Evolutionary conservation across 2,797 vertebrate genomes (phyloP).

Genomic region (Onychomys arenicola): DNA sequence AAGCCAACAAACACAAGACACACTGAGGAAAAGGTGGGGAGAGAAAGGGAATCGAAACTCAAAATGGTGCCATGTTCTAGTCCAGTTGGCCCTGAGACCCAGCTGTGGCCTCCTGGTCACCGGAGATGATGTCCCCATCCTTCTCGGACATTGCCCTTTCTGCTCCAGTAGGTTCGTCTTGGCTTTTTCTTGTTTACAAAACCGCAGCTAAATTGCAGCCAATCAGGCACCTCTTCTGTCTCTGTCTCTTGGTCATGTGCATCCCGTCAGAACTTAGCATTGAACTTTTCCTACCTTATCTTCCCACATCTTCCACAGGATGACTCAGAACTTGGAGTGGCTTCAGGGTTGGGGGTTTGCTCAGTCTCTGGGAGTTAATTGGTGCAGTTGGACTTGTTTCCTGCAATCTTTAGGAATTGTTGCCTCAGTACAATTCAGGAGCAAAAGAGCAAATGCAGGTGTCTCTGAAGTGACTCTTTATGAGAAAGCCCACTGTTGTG

Average conservation of each 20-base stretch:
- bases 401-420: neutral
- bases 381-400: constrained; percentile 22
- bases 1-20: neutral
- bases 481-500: neutral
- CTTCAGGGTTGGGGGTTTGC: neutral
- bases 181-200: neutral
- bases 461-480: constrained; percentile 6
- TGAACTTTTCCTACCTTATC: neutral
- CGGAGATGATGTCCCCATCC: neutral
- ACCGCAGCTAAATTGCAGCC: neutral
- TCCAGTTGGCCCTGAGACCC: neutral
- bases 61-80: neutral
- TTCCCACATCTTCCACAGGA: constrained; percentile 3
- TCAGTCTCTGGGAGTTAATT: constrained; percentile 66
- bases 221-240: neutral
- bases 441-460: neutral
- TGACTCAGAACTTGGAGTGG: neutral
- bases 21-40: neutral
- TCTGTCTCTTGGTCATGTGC: neutral
- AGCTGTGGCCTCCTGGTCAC: neutral
- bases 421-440: constrained; percentile 61
- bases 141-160: neutral
- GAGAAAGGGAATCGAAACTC: neutral
- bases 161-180: neutral
- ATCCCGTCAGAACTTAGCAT: neutral